Percentiles rank a stretch among this genome's conserved stretches.
These are phyloP conservation scores for Saxidomus purpurata DNA, from an alignment of 1,140 invertebrate species.

Conservation along the genomic window DNA sequence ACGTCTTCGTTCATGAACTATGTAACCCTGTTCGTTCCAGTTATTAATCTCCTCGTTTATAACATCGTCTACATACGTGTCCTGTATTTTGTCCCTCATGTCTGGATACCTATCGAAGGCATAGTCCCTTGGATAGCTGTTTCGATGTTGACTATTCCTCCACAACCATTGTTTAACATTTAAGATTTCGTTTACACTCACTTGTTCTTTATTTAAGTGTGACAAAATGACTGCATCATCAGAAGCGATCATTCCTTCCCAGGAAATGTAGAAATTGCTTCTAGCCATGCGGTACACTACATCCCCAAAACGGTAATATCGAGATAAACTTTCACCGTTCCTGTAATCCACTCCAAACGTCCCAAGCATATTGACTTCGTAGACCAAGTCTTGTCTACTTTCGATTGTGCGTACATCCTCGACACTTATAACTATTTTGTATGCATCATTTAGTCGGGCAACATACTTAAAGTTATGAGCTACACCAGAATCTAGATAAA, in stretches of 20 bases:
- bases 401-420: background rate
- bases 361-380: background rate
- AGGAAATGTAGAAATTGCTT: background rate
- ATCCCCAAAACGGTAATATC: conserved; percentile 2
- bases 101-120: background rate
- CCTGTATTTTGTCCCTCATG: background rate
- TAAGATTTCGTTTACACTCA: background rate
- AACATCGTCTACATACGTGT: background rate
- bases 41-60: background rate
- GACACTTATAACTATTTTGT: background rate
- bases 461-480: background rate
- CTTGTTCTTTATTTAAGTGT: background rate
- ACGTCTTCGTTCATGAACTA: background rate
- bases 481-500: background rate
- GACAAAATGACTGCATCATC: background rate
- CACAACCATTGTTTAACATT: background rate
- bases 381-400: background rate
- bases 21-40: background rate
- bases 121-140: background rate
- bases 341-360: background rate
- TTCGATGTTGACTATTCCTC: background rate
- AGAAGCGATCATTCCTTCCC: background rate
- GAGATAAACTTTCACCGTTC: background rate
- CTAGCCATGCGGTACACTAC: background rate
- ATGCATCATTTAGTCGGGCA: background rate